These are phyloP conservation scores for Taenaris catops DNA, from an alignment of 2,888 invertebrate genomes.

Conservation along the genomic window DNA sequence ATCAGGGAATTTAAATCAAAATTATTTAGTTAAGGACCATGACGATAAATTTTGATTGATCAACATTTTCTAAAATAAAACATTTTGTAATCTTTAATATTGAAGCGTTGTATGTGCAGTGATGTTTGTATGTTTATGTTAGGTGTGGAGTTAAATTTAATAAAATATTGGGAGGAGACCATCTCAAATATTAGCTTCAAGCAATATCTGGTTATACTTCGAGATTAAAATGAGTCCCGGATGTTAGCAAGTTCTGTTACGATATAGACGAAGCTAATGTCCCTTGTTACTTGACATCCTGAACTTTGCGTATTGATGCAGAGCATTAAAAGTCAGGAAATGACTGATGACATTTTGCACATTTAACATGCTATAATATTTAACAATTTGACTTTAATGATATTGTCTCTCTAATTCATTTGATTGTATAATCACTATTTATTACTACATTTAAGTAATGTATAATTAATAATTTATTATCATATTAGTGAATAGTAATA, in stretches of 20 bases:
- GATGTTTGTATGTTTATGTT: constrained; percentile 28
- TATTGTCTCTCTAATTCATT: constrained; percentile 74
- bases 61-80: constrained; percentile 54
- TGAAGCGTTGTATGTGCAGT: constrained; percentile 27
- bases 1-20: constrained; percentile 38
- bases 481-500: constrained; percentile 67
- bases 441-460: constrained; percentile 76
- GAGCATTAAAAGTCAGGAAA: constrained; percentile 6
- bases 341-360: constrained; percentile 11
- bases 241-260: constrained; percentile 6
- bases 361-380: constrained; percentile 16
- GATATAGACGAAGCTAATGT: too few species aligned
- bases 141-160: constrained; percentile 13
- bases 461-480: constrained; percentile 74
- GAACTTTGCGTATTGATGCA: constrained; percentile 14
- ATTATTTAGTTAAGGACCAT: constrained; percentile 62
- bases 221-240: constrained; percentile 3
- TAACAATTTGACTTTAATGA: constrained; percentile 56
- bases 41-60: constrained; percentile 61
- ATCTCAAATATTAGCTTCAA: constrained; percentile 24
- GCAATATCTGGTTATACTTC: constrained; percentile 20
- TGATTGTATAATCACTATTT: constrained; percentile 75
- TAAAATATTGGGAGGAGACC: constrained; percentile 22
- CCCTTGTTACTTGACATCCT: too few species aligned
- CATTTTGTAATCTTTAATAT: constrained; percentile 32